Base-by-base conservation (phyloP, 2,113 vertebrate genomes). In the Ictalurus furcatus region DNA sequence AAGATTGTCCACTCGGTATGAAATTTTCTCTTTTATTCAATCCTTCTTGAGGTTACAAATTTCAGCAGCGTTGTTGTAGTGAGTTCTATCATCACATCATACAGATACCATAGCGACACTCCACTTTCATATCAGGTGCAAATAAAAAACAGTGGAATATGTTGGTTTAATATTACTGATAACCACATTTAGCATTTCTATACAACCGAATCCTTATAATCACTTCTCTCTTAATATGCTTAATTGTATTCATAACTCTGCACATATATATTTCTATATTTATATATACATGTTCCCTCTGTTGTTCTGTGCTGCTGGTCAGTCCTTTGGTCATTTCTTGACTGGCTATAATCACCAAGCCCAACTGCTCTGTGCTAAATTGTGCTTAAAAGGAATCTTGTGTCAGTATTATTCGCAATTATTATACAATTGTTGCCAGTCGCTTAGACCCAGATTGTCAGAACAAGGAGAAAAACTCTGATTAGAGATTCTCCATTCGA, bases 71-170 rank as follows among this genome's bases (percentile, higher is more conserved):
- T 89, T 65, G 63, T 56, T 91, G 89, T 90, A 92, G 89, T 85
- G 88, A 93, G 91, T 93, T 92, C 88, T 90, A 91, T 91, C 89
- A 93, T 91, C 89, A 93, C 89, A 91, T 91, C 88, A 90, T 89
- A 93, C 89, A 92, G 88, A 88, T 85, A 93, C 90, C 30, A 84
- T 88, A 89, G 88, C 80, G 56, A 91, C 89, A 92, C 85, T 92
- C 79, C 67, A 92, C 90, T 89, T 88, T 89, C 86, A 59, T 89
- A 84, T 89, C 79, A 88, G 86, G 87, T 86, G 73, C 61, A 91
- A 85, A 85, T 67, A 84, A 87, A 87, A 76, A 89, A 84, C 23
- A 6, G 44, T 79, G 71, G 44, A 88, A 82, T 87, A 89, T 89
- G 65, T 56, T 87, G 13, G 88, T 54, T 85, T 76, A 85, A 85